Percentiles rank a stretch among this genome's conserved stretches.
Evolutionary conservation across 2,888 invertebrate species (phyloP).

Genomic region (Hyppa rectilinea): DNA sequence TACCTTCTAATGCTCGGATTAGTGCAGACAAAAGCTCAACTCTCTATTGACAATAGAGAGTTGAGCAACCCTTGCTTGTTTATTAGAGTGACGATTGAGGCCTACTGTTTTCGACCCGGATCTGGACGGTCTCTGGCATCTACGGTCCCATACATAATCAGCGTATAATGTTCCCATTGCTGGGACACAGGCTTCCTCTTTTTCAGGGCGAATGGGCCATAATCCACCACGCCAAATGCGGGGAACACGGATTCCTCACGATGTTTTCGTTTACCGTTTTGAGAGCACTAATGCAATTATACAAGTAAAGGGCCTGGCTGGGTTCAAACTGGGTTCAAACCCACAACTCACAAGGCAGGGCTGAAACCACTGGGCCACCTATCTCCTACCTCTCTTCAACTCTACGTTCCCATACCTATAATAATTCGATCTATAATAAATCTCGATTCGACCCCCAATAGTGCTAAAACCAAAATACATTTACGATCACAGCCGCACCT

Average conservation of each 20-base stretch:
- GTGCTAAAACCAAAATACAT: slow-evolving; percentile 1
- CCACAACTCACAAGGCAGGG: too few species aligned
- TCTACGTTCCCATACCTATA: neutral
- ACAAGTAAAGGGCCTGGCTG: too few species aligned
- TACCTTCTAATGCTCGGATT: slow-evolving; percentile 49
- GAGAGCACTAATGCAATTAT: too few species aligned
- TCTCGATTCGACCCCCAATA: neutral
- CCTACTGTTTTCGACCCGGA: neutral
- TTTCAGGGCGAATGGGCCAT: too few species aligned
- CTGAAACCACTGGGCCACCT: too few species aligned
- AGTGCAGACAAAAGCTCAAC: slow-evolving; percentile 43
- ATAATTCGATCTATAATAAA: neutral
- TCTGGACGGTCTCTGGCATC: neutral
- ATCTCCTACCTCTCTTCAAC: too few species aligned
- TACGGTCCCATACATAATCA: neutral
- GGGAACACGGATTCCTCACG: too few species aligned
- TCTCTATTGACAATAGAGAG: slow-evolving; percentile 24
- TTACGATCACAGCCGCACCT: slow-evolving; percentile 25
- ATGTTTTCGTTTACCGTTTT: too few species aligned
- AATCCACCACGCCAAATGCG: too few species aligned
- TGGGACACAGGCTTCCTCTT: too few species aligned
- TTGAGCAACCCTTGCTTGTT: slow-evolving; percentile 45
- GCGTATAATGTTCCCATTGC: too few species aligned
- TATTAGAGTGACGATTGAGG: slow-evolving; percentile 16
- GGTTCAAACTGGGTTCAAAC: too few species aligned